Evolutionary conservation across 2,797 vertebrate species (phyloP).

Genomic region (Tarsius wallacei): DNA sequence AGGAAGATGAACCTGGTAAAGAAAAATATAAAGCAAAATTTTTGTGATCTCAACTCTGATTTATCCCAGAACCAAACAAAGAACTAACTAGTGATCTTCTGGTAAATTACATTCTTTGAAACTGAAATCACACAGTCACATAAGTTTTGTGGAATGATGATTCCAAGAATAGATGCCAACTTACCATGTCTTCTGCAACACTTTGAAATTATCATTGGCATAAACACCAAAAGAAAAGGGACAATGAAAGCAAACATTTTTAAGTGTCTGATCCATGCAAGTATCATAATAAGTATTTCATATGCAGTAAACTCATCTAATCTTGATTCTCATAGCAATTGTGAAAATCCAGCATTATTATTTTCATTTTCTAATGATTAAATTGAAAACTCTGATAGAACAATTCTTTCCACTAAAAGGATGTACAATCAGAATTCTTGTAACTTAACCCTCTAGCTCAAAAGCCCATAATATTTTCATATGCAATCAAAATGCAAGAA

Average conservation of each 20-base stretch:
- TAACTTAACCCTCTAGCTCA: not conserved
- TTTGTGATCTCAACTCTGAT: not conserved
- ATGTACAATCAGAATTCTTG: constrained; percentile 18
- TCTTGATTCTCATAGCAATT: not conserved
- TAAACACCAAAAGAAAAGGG: not conserved
- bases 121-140: not conserved
- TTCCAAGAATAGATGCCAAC: not conserved
- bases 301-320: not conserved
- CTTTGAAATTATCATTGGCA: not conserved
- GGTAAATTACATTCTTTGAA: not conserved
- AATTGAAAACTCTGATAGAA: not conserved
- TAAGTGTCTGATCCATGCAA: not conserved
- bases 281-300: not conserved
- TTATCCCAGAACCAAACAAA: not conserved
- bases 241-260: not conserved
- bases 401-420: not conserved
- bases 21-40: not conserved
- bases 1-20: not conserved
- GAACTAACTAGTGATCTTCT: not conserved
- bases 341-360: not conserved
- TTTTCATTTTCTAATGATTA: not conserved
- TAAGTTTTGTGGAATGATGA: not conserved
- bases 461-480: not conserved
- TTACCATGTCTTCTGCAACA: not conserved
- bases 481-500: not conserved